These are phyloP conservation scores for Drosophila pectinifera DNA, from an alignment of 1,140 invertebrate genomes.

Conservation along the genomic window DNA sequence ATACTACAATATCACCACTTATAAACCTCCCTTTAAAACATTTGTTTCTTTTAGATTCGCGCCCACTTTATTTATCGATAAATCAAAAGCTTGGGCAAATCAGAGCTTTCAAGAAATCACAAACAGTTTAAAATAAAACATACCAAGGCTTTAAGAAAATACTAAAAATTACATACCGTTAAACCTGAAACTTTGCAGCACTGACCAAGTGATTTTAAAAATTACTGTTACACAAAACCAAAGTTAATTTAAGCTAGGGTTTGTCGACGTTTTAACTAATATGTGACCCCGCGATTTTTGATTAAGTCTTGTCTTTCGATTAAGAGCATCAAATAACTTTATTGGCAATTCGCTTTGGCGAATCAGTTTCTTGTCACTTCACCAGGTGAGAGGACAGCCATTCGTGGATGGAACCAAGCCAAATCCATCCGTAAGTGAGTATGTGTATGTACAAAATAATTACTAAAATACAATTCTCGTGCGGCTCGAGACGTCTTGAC, in stretches of 20 bases:
- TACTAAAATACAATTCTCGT: constrained; percentile 69
- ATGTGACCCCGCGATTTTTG: constrained; percentile 1
- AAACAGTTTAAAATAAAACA: not conserved
- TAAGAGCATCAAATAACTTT: constrained; percentile 64
- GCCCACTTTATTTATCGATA: constrained; percentile 23
- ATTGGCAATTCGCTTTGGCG: constrained; percentile 59
- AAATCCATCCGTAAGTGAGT: constrained; percentile 39
- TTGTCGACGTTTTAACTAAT: not conserved
- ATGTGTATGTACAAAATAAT: constrained; percentile 72
- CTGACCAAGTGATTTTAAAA: constrained; percentile 11
- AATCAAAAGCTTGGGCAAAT: constrained; percentile 4
- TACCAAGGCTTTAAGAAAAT: constrained; percentile 2
- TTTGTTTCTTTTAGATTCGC: not conserved
- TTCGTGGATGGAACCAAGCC: constrained; percentile 9
- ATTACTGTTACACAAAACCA: not conserved
- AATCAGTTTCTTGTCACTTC: constrained; percentile 41
- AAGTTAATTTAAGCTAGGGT: not conserved
- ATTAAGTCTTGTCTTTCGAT: constrained; percentile 21
- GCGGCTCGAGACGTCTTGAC: constrained; percentile 66
- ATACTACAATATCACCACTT: not conserved
- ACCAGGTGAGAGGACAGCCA: constrained; percentile 60
- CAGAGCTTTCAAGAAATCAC: constrained; percentile 1
- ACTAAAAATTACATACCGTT: not conserved
- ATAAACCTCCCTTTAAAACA: too few species aligned
- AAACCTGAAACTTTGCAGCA: not conserved